Evolutionary conservation across 2,797 vertebrate species (phyloP), one percentile per base, ranked within the genome.

Genomic region (Channa striata): DNA sequence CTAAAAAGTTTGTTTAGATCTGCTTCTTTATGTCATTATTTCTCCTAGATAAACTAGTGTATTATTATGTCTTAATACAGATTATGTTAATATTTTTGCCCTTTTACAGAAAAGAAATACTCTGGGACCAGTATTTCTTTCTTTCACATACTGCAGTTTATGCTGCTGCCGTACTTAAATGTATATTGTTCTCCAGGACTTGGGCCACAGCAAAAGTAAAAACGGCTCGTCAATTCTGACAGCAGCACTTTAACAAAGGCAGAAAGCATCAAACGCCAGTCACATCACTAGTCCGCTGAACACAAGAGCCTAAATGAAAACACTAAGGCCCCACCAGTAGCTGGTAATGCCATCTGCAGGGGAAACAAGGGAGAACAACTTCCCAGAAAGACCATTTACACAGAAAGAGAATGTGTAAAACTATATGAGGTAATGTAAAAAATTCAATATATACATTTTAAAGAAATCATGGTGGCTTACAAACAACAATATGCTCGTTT

Each of bases 341-440:
- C 19, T 19, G 19, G 76, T 8, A 42, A 33, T 8, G 68, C 74
- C 76, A 72, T 69, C 86, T 87, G 30, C 56, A 53, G 81, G 72
- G 0, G 0, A 16, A 2, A 63, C 23, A 8, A 37, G 10, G 37
- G 44, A 65, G 8, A 20, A 68, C 63, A 58, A 0, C 5, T 42
- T 37, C n/a, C 11, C 33, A 23, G 10, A 21, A 5, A 11, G 10
- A 12, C 46, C 13, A 13, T 40, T 10, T 14, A 40, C 4, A 30
- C 25, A 30, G 25, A 30, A n/a, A 3, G 4, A 30, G 25, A 30
- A 4, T 4, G 4, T 30, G 6, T 6, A 30, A 4, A 30, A 30
- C 25, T 30, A 6, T 30, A 6, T 30, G 25, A 30, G 25, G 6
- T 30, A 30, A 4, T 19, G 43, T 8, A 1, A 14, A 33, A 8